These are phyloP conservation scores for Lethenteron reissneri DNA, from an alignment of 2,113 vertebrate genomes.

Conservation along the genomic window DNA sequence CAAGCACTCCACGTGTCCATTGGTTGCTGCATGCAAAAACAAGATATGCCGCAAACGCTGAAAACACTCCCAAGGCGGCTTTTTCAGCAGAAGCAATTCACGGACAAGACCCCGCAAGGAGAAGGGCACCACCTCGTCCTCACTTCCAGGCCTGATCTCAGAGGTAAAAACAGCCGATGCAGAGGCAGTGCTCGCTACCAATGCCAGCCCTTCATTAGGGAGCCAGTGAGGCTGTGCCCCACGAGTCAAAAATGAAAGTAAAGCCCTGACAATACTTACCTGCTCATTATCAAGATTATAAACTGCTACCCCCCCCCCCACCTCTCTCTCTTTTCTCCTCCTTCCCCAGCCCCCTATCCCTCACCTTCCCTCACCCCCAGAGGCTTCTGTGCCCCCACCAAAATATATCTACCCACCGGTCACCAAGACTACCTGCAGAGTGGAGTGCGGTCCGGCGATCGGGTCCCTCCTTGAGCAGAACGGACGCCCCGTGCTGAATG, in stretches of 20 bases:
- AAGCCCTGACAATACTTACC: background rate
- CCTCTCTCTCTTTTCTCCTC: background rate
- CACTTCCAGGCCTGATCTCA: background rate
- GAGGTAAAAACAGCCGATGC: background rate
- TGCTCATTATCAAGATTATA: background rate
- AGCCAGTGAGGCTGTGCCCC: too few species aligned
- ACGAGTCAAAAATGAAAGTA: background rate
- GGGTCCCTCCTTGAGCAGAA: conserved; percentile 39
- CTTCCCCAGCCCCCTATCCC: background rate
- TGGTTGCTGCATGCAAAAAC: conserved; percentile 39
- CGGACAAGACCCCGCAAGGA: background rate
- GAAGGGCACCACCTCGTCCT: background rate
- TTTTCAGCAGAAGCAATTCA: conserved; percentile 7
- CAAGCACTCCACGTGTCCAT: conserved; percentile 70
- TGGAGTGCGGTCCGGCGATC: conserved; percentile 55
- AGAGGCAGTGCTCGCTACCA: background rate
- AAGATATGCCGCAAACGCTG: too few species aligned
- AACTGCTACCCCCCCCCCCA: background rate
- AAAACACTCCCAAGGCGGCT: too few species aligned
- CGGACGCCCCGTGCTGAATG: conserved; percentile 61
- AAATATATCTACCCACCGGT: background rate
- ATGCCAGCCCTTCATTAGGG: background rate
- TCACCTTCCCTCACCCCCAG: background rate
- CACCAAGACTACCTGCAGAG: conserved; percentile 39
- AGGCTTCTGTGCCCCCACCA: background rate